These are phyloP conservation scores for Macropis europaea DNA, from an alignment of 2,888 invertebrate species.

Conservation along the genomic window DNA sequence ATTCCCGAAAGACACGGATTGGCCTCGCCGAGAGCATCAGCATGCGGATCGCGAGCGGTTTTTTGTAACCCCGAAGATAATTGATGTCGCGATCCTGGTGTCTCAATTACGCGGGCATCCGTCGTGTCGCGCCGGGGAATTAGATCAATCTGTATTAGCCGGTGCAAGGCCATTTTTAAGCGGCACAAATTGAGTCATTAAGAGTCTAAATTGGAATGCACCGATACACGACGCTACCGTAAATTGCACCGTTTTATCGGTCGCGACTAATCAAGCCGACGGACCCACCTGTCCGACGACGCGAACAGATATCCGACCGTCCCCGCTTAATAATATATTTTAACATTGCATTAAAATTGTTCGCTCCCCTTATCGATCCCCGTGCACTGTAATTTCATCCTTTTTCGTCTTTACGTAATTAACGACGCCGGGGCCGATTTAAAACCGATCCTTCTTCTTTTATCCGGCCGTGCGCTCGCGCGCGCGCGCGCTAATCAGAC, in stretches of 20 bases:
- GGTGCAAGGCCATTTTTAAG: not conserved
- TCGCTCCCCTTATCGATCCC: constrained; percentile 22
- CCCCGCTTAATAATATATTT: constrained; percentile 33
- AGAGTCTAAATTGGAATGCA: constrained; percentile 22
- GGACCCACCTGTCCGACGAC: constrained; percentile 27
- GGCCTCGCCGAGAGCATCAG: not conserved
- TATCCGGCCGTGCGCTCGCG: not conserved
- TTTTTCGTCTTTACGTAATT: constrained; percentile 9
- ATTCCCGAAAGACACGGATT: not conserved
- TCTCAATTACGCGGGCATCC: not conserved
- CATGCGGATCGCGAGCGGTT: constrained; percentile 6
- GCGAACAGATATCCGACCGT: constrained; percentile 7
- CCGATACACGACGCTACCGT: constrained; percentile 4
- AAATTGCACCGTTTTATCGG: constrained; percentile 40
- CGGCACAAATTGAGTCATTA: constrained; percentile 31
- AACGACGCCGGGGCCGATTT: not conserved
- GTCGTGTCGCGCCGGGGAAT: not conserved
- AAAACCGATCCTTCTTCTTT: constrained; percentile 10
- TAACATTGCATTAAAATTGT: constrained; percentile 36
- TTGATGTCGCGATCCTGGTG: not conserved
- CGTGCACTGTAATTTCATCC: constrained; percentile 28
- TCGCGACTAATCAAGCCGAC: constrained; percentile 22
- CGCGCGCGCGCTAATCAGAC: not conserved
- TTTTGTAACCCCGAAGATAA: constrained; percentile 7
- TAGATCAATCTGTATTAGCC: constrained; percentile 19